These are phyloP conservation scores for Corella eumyota DNA, from an alignment of 23 tunicate genomes.

Conservation along the genomic window DNA sequence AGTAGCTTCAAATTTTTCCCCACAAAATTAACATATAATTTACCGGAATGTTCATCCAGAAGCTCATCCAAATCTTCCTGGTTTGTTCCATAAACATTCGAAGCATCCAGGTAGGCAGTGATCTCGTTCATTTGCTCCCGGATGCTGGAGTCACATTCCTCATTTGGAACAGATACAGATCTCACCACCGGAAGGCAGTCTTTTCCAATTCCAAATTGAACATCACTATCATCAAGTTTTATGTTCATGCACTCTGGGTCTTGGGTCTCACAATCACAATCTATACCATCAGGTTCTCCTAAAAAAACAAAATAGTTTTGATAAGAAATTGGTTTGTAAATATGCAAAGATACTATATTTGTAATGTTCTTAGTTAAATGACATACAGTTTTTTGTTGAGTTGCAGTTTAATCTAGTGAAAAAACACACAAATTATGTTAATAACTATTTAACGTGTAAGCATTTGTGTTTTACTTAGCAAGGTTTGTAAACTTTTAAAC, in stretches of 20 bases:
- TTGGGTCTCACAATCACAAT: constrained; percentile 53
- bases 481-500: too few species aligned
- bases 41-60: constrained; percentile 27
- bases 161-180: constrained; percentile 32
- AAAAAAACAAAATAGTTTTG: too few species aligned
- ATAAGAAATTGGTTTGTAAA: too few species aligned
- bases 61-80: constrained; percentile 14
- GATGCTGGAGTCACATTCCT: constrained; percentile 18
- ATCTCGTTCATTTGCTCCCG: constrained; percentile 58
- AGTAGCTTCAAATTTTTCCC: too few species aligned
- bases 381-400: not conserved
- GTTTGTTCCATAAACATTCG: constrained; percentile 47
- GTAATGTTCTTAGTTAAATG: too few species aligned
- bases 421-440: not conserved
- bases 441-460: too few species aligned
- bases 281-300: constrained; percentile 15
- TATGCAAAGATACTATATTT: too few species aligned
- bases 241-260: constrained; percentile 63
- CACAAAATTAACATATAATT: too few species aligned
- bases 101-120: constrained; percentile 43
- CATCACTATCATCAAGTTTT: constrained; percentile 35
- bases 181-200: constrained; percentile 37
- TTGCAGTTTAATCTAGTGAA: not conserved
- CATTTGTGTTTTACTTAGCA: too few species aligned
- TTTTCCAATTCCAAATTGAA: constrained; percentile 24